Conservation (phyloP, 2,888 invertebrate species). For the Nephrocerus scutellatus region DNA sequence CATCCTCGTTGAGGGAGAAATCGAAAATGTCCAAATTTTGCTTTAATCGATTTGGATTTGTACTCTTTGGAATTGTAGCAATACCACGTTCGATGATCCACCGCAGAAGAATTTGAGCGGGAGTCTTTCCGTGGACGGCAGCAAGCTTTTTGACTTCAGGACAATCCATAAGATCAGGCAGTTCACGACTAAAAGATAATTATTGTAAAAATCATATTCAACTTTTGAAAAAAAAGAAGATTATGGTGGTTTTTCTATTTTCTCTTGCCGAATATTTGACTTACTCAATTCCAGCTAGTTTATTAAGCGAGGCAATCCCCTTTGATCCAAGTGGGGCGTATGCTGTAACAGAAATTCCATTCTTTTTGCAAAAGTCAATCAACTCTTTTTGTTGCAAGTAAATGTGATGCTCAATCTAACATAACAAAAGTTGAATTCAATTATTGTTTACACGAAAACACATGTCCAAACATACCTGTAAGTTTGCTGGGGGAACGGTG, state of each 20-base stretch:
- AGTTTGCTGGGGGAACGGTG: conserved; percentile 56
- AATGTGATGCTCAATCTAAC: conserved; percentile 68
- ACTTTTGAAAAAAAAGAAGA: no score
- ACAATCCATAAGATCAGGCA: conserved; percentile 62
- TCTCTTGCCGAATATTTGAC: no score
- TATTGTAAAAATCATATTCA: no score
- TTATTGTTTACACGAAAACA: no score
- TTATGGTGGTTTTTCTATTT: no score
- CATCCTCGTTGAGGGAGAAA: conserved; percentile 58
- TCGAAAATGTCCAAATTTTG: conserved; percentile 72
- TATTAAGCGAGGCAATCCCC: conserved; percentile 54
- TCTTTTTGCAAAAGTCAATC: conserved; percentile 55
- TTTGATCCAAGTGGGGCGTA: conserved; percentile 74
- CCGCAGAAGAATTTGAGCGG: conserved; percentile 70
- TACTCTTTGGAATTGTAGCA: conserved; percentile 78
- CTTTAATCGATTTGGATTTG: conserved; percentile 61
- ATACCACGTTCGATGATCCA: conserved; percentile 66
- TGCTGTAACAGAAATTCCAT: conserved; percentile 65
- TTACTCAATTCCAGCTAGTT: conserved; percentile 33
- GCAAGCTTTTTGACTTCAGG: conserved; percentile 53
- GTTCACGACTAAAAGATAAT: no score
- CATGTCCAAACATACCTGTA: no score
- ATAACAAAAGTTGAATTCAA: background rate
- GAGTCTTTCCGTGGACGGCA: conserved; percentile 57
- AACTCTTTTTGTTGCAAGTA: conserved; percentile 68